Base-by-base conservation (phyloP, 2,888 invertebrate genomes). In the Cepaea hortensis region DNA sequence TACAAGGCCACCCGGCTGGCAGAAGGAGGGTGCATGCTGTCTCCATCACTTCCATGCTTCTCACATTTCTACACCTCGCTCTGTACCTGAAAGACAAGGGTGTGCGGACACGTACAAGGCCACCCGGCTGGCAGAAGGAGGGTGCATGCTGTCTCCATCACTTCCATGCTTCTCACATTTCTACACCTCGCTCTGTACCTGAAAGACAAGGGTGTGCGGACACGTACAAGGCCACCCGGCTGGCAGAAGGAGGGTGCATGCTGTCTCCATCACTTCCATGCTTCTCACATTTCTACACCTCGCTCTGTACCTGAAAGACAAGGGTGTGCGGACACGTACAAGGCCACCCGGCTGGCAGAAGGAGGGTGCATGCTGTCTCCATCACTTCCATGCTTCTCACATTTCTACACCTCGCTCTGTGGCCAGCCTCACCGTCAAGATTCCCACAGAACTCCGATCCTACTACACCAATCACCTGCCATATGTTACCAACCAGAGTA, bases 401-500 rank as follows among this genome's bases (percentile, higher is more conserved):
- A 73, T 94, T 50, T 89, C 89, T 48, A 77, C 89, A 81, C 93
- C 94, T 9, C 80, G 89, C 73, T 92, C 92, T 55, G 88, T 93
- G 55, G 91, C 89, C 50, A 92, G 93, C 89, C 88, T 94, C 2
- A 90, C 91, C 6, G 91, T 91, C 87, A 93, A 92, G 90, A 88
- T 93, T 77, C 91, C 93, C 20, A 94, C 92, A 93, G 93, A 91
- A 80, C 72, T 92, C 3, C 90, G 90, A 83, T 84, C 88, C 5
- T 94, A 93, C 90, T 94, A 91, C 88, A 90, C 90, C 75, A 86
- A 90, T 87, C 95, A 91, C 93, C 94, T 94, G 87, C 92, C 92
- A 86, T 92, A 94, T 89, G 93, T 96, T 87, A 94, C 95, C 83
- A 94, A 95, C 87, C 96, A 96, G 94, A 93, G 95, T 73, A 91